A percentile compares a stretch with the other conserved stretches of the same genome.
These are phyloP conservation scores for Nezara viridula DNA, from an alignment of 2,888 invertebrate genomes.

Conservation along the genomic window DNA sequence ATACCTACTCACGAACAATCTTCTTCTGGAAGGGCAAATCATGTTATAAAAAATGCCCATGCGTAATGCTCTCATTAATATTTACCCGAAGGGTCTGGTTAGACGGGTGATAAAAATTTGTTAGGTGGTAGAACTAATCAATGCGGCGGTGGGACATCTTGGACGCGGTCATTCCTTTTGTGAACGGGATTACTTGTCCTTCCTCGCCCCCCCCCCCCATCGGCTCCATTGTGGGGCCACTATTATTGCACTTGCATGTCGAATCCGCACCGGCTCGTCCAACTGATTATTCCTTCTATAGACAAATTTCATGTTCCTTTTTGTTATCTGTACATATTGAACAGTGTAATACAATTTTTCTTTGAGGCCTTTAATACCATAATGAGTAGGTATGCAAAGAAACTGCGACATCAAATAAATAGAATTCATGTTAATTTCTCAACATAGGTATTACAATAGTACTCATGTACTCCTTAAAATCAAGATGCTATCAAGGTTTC, in stretches of 20 bases:
- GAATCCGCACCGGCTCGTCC: not conserved
- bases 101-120: not conserved
- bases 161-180: not conserved
- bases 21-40: too few relatives aligned
- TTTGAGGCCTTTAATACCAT: not conserved
- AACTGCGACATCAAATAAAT: not conserved
- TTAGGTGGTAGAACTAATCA: not conserved
- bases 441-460: not conserved
- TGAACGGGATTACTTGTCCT: not conserved
- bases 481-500: not conserved
- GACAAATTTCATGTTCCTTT: not conserved
- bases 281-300: not conserved
- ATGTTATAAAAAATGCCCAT: too few relatives aligned
- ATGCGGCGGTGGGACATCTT: not conserved
- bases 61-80: too few relatives aligned
- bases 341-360: not conserved
- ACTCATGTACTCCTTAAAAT: not conserved
- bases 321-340: not conserved
- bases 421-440: not conserved
- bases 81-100: too few relatives aligned
- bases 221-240: not conserved
- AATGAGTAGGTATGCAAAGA: not conserved
- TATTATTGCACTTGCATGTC: constrained; percentile 19
- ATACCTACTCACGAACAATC: too few relatives aligned
- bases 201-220: not conserved